Percentiles rank a stretch among this genome's conserved stretches.
phyloP scores from a whole-genome alignment of 2,113 vertebrate genomes.

The Oreochromis aureus region DNA sequence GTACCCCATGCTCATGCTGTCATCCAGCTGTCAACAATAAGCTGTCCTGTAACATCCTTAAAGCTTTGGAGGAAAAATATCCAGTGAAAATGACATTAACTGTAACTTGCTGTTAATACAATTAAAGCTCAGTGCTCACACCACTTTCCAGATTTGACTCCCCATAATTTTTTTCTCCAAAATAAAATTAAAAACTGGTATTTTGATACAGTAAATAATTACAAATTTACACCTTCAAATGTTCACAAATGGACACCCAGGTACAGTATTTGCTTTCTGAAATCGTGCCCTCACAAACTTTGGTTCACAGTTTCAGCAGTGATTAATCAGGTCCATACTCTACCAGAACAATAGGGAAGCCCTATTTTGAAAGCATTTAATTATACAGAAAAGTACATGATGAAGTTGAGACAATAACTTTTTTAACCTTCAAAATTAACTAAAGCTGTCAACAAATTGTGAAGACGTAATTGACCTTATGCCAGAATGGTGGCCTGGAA shows the following conservation, averaged over 20 bases:
- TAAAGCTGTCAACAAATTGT: neutral
- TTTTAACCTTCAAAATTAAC: neutral
- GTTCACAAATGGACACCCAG: neutral
- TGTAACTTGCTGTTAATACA: neutral
- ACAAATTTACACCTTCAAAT: neutral
- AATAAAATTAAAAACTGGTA: neutral
- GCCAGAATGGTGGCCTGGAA: neutral
- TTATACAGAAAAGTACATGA: neutral
- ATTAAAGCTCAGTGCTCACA: neutral
- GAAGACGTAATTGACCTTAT: fast-evolving
- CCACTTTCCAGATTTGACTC: neutral
- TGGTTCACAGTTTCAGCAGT: neutral
- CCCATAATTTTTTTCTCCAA: neutral
- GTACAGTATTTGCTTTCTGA: fast-evolving
- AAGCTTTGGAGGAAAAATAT: fast-evolving
- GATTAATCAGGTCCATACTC: neutral
- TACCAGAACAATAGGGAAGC: neutral
- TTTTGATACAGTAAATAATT: neutral
- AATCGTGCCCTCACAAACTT: neutral
- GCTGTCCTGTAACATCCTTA: fast-evolving
- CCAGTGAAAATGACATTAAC: neutral
- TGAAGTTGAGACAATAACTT: neutral
- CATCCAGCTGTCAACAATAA: neutral
- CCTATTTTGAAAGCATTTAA: neutral
- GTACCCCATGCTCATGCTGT: neutral